These are phyloP conservation scores for Malthinus flaveolus DNA, from an alignment of 2,888 invertebrate species.

Conservation along the genomic window DNA sequence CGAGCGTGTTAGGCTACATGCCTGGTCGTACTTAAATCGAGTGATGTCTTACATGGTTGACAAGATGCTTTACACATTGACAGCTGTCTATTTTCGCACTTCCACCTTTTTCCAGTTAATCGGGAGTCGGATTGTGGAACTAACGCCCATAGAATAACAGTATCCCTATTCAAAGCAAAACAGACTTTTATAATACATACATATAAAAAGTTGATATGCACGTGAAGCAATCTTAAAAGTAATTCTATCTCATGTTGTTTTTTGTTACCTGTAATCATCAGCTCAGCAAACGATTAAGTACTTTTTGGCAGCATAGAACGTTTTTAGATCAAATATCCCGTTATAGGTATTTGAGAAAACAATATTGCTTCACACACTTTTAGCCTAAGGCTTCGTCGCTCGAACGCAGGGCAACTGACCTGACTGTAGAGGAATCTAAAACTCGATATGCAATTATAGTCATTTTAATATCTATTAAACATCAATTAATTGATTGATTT, in stretches of 20 bases:
- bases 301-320: conserved; percentile 47
- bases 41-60: conserved; percentile 34
- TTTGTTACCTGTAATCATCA: conserved; percentile 33
- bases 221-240: conserved; percentile 49
- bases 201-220: conserved; percentile 40
- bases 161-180: conserved; percentile 27
- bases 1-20: conserved; percentile 30
- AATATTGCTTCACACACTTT: conserved; percentile 30
- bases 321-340: conserved; percentile 44
- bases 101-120: conserved; percentile 28
- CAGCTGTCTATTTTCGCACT: conserved; percentile 35
- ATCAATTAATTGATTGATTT: conserved; percentile 21
- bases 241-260: conserved; percentile 46
- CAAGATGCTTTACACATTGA: conserved; percentile 36
- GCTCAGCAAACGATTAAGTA: conserved; percentile 43
- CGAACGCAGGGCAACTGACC: conserved; percentile 27
- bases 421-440: conserved; percentile 24
- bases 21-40: conserved; percentile 31
- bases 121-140: conserved; percentile 16
- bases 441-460: conserved; percentile 30
- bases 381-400: conserved; percentile 12
- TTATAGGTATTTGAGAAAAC: conserved; percentile 38
- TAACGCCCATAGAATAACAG: conserved; percentile 29
- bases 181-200: conserved; percentile 22
- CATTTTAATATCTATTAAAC: conserved; percentile 22